Evolutionary conservation across 2,113 vertebrate species (phyloP), one percentile per base, ranked within the genome.

Genomic region (Trichomycterus rosablanca): DNA sequence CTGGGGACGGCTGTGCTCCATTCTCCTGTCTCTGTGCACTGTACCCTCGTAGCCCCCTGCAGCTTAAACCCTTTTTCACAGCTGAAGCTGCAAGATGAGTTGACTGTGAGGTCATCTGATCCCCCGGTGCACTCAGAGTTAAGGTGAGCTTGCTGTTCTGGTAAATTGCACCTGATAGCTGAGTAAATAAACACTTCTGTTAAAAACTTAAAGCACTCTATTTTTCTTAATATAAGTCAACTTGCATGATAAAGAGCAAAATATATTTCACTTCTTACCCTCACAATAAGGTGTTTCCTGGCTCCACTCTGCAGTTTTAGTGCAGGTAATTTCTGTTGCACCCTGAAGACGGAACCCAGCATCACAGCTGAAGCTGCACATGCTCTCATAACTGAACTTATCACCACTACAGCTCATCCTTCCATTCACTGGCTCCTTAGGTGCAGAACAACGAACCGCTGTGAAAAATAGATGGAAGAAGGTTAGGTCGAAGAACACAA

Each of bases 331-430:
- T 2, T 1, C 43, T 59, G 64, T 66, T 1, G 71, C 53, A 10
- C 90, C 89, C 58, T 76, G 57, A 19, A 80, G 74, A 8, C 24
- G 43, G 67, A 84, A 88, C 2, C 89, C 86, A 0, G 77, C 30
- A 7, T 37, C 19, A 15, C 93, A 95, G 35, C 16, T 43, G 7
- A 93, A 92, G 4, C 9, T 39, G 42, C 93, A 94, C 46, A 34
- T 80, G 23, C 83, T 87, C 22, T 74, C 79, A 53, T 84, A 91
- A 35, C 80, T 81, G 70, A 82, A 88, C 20, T 12, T 57, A 34
- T 88, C 80, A 1, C 56, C 67, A 12, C 62, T 80, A 76, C 92
- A 93, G 74, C 2, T 3, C 34, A 85, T 20, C 0, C 20, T 5
- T 5, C 83, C 87, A 7, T 78, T 77, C 11, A 77, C 68, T 2